Evolutionary conservation across 2,888 invertebrate species (phyloP), one percentile per base, ranked within the genome.

Genomic region (Teleiodes luculella): DNA sequence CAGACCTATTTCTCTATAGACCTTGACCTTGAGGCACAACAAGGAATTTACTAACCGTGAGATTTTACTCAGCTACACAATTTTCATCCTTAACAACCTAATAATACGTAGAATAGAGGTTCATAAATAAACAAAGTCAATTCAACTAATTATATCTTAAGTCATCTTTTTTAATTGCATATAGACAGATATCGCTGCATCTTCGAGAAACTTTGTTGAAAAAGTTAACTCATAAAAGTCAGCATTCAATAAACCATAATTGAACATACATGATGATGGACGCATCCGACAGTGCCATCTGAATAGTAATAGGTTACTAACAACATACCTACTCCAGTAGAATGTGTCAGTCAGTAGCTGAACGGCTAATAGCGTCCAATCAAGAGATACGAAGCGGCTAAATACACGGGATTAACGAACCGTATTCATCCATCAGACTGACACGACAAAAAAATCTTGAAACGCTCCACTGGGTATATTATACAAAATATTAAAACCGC

Each of bases 1-100:
- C 66, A 76, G 67, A 79, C 77, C 78, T 73, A 82, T 67, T 68
- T 74, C 64, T 65, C 63, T 60, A 39, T 41, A 64, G 76, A 74
- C 74, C 75, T 74, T 74, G 70, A 61, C 46, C 49, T 54, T 49
- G 18, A 35, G 31, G 33, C 14, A 7, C 11, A 37, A 4, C 39
- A 4, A 4, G 24, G 24, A 24, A 24, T 24, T 24, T 4, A 24
- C 24, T 24, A 24, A 24, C 24, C 24, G 24, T 24, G 24, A 24
- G 39, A 13, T 13, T 3, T 35, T 5, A 10, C 35, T 3, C 8
- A 35, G 35, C 35, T n/a, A 7, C 35, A 24, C 3, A 24, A 24
- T 6, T 24, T 24, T 6, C 24, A 6, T 4, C 3, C 18, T 18
- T 36, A 11, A 11, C 3, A 41, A 10, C 7, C 13, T 14, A 41